phyloP scores from a whole-genome alignment of 2,888 invertebrate genomes.

The Exephanes ischioxanthus region DNA sequence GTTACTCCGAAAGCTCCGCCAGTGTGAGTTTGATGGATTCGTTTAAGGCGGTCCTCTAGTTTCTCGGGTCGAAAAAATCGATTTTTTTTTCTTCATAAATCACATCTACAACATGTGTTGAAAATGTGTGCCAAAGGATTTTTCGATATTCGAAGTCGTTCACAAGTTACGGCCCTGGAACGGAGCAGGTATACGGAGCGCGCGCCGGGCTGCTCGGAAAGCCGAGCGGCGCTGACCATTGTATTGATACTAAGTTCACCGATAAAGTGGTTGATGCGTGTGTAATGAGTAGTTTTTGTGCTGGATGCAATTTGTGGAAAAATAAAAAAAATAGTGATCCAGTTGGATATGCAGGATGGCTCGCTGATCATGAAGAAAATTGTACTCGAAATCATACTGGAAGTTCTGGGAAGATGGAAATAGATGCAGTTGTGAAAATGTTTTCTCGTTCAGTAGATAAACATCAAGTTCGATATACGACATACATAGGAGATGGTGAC shows the following conservation, averaged over 20 bases:
- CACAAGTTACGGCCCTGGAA: too few relatives aligned
- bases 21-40: slow-evolving; percentile 39
- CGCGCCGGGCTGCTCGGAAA: too few relatives aligned
- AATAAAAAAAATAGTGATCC: slow-evolving; percentile 29
- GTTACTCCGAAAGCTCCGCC: slow-evolving; percentile 57
- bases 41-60: slow-evolving; percentile 43
- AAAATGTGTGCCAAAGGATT: not conserved
- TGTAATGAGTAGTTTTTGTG: too few relatives aligned
- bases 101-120: slow-evolving; percentile 31
- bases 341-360: slow-evolving; percentile 34
- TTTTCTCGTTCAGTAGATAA: slow-evolving; percentile 61
- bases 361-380: slow-evolving; percentile 37
- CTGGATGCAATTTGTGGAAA: too few relatives aligned
- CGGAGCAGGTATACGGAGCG: too few relatives aligned
- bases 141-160: too few relatives aligned
- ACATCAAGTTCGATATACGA: slow-evolving; percentile 50
- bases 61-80: slow-evolving; percentile 44
- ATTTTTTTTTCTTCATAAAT: slow-evolving; percentile 40
- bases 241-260: not conserved
- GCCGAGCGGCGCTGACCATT: too few relatives aligned
- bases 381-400: slow-evolving; percentile 55
- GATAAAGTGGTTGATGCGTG: too few relatives aligned
- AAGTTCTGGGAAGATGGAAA: slow-evolving; percentile 59
- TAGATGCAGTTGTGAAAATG: slow-evolving; percentile 59
- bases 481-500: slow-evolving; percentile 62